Evolutionary conservation across 2,113 vertebrate species (phyloP).

Genomic region (Notiomystis cincta): DNA sequence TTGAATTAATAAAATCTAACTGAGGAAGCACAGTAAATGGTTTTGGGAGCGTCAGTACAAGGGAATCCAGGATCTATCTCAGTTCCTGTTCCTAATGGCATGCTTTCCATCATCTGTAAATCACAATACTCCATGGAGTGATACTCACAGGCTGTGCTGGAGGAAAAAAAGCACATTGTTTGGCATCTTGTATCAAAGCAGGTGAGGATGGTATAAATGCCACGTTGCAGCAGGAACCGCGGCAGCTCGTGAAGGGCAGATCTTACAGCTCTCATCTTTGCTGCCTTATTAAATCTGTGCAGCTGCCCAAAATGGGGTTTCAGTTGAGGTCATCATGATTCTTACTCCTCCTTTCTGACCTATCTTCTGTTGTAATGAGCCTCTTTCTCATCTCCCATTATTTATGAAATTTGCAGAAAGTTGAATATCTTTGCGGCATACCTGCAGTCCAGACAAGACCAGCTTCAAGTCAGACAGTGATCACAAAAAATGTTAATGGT

Average conservation of each 20-base stretch:
- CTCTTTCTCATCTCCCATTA: background rate
- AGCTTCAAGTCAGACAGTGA: background rate
- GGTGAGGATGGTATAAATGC: background rate
- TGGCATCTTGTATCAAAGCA: background rate
- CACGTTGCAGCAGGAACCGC: background rate
- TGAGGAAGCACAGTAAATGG: background rate
- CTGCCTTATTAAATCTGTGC: background rate
- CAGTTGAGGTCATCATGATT: fast-evolving
- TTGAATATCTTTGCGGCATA: background rate
- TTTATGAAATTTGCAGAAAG: background rate
- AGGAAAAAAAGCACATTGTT: background rate
- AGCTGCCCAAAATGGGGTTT: background rate
- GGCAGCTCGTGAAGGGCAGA: background rate
- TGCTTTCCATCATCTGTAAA: background rate
- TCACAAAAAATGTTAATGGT: background rate
- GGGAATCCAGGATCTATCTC: background rate
- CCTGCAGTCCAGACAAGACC: background rate
- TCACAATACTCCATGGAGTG: background rate
- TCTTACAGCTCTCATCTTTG: background rate
- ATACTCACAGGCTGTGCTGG: background rate
- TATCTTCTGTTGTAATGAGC: background rate
- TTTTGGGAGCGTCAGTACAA: background rate
- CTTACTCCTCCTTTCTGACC: background rate
- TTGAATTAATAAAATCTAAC: background rate
- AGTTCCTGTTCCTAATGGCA: background rate